Percentiles rank a stretch among this genome's conserved stretches.
Evolutionary conservation across 2,797 vertebrate species (phyloP).

Genomic region (Ctenochaetus hawaiiensis): DNA sequence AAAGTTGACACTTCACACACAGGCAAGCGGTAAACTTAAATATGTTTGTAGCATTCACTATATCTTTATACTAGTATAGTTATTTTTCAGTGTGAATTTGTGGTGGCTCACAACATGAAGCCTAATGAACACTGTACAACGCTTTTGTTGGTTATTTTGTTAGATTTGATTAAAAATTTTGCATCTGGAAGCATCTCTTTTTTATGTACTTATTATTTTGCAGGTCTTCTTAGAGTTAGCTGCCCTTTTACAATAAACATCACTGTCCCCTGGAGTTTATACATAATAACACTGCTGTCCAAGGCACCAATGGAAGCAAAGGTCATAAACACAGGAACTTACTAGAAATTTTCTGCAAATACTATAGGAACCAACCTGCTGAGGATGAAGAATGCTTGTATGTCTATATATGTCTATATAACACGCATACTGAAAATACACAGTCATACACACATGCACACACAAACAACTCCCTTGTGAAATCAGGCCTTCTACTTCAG

Average conservation of each 20-base stretch:
- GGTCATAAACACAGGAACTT: conserved; percentile 47
- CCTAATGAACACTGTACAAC: not conserved
- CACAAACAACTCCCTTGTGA: not conserved
- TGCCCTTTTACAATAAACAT: not conserved
- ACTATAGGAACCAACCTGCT: conserved; percentile 17
- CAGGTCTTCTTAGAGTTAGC: not conserved
- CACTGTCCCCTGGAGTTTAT: conserved; percentile 24
- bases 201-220: not conserved
- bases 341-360: conserved; percentile 15
- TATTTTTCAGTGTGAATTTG: not conserved
- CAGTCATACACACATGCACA: not conserved
- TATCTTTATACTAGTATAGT: not conserved
- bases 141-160: not conserved
- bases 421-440: conserved; percentile 6
- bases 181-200: not conserved
- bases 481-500: not conserved
- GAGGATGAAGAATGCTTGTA: not conserved
- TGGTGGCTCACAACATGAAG: not conserved
- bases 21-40: not conserved
- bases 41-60: not conserved
- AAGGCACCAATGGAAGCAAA: conserved; percentile 51
- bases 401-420: too few species aligned
- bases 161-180: not conserved
- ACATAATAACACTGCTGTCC: conserved; percentile 24
- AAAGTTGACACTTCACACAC: conserved; percentile 10